phyloP scores from a whole-genome alignment of 2,113 vertebrate genomes.

The Brachypteracias leptosomus region DNA sequence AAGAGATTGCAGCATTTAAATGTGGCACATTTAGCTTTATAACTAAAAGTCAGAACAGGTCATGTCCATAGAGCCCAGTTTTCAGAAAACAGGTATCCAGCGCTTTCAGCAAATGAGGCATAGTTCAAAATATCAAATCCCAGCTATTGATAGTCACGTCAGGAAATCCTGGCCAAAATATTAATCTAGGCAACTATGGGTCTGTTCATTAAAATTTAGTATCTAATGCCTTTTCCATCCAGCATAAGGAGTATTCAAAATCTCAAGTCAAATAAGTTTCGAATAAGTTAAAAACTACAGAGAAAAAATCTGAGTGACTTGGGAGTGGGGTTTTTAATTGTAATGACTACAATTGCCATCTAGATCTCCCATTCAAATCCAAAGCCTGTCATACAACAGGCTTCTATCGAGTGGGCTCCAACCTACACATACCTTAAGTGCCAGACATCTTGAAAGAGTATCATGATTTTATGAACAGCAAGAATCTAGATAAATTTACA shows the following conservation, averaged over 20 bases:
- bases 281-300: background rate
- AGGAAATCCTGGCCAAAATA: background rate
- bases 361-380: background rate
- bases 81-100: conserved; percentile 2
- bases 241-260: background rate
- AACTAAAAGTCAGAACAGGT: background rate
- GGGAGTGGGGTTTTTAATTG: background rate
- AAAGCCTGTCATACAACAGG: fast-evolving
- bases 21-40: background rate
- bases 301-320: background rate
- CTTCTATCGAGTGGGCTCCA: background rate
- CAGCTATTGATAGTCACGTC: background rate
- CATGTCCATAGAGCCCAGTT: background rate
- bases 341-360: background rate
- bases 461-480: background rate
- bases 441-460: background rate
- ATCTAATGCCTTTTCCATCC: background rate
- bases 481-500: conserved; percentile 22
- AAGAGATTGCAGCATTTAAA: background rate
- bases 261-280: background rate
- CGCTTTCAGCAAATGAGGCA: background rate
- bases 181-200: background rate
- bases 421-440: background rate
- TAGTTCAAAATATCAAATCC: background rate
- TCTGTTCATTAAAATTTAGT: background rate